phyloP scores from a whole-genome alignment of 2,113 vertebrate genomes.

The Nipponia nippon region DNA sequence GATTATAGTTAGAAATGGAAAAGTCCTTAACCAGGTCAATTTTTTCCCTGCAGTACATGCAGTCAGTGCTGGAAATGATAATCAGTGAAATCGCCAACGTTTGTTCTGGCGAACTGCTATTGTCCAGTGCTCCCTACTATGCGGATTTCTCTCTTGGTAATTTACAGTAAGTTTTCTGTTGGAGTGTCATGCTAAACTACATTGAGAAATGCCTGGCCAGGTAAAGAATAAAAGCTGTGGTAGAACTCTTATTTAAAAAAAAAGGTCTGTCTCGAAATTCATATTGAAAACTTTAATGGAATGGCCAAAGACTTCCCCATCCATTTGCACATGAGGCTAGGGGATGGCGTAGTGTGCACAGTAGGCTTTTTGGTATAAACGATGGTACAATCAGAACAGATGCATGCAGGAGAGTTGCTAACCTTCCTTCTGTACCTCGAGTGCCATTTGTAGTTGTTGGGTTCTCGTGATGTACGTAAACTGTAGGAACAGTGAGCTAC shows the following conservation, averaged over 20 bases:
- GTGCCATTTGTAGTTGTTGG: fast-evolving
- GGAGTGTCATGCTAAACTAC: not conserved
- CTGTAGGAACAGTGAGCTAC: not conserved
- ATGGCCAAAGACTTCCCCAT: not conserved
- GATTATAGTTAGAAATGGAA: conserved; percentile 1
- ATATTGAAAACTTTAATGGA: not conserved
- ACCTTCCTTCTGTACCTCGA: not conserved
- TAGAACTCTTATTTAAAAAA: not conserved
- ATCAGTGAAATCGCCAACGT: fast-evolving
- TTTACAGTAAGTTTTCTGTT: not conserved
- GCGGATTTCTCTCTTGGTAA: not conserved
- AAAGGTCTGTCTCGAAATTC: not conserved
- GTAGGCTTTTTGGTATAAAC: not conserved
- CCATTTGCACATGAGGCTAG: not conserved
- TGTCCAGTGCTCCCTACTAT: not conserved
- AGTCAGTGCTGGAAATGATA: not conserved
- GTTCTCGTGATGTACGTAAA: not conserved
- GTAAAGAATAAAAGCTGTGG: not conserved
- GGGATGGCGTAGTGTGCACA: not conserved
- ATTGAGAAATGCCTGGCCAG: not conserved
- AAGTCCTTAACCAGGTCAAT: not conserved
- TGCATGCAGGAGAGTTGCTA: not conserved
- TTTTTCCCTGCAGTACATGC: not conserved
- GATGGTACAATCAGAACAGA: not conserved
- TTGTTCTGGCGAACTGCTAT: not conserved